phyloP scores from a whole-genome alignment of 2,797 vertebrate species.

The Acrossocheilus fasciatus region DNA sequence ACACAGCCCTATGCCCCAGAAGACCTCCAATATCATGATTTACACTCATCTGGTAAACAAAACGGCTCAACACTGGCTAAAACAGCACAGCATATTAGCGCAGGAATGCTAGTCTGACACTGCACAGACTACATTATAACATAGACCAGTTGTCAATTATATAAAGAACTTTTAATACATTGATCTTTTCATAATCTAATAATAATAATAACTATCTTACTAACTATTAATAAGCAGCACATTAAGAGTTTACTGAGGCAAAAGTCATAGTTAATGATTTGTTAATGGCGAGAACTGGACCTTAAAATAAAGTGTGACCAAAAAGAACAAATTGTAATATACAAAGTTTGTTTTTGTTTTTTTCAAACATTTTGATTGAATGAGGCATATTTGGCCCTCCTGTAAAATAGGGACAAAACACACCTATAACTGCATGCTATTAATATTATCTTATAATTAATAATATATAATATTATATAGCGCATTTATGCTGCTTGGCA shows the following conservation, averaged over 20 bases:
- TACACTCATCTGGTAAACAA: slow-evolving; percentile 62
- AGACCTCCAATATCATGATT: slow-evolving; percentile 58
- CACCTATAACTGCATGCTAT: neutral
- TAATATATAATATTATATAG: neutral
- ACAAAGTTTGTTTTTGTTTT: neutral
- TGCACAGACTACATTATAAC: slow-evolving; percentile 13
- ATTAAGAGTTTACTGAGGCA: neutral
- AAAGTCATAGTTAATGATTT: neutral
- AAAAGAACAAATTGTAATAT: neutral
- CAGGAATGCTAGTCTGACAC: slow-evolving; percentile 9
- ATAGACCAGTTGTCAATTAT: slow-evolving; percentile 13
- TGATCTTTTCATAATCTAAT: neutral
- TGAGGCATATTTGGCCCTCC: neutral
- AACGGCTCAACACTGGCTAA: slow-evolving; percentile 50
- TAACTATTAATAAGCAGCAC: neutral
- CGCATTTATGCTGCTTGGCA: neutral
- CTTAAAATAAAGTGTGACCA: no score
- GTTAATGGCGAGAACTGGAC: neutral
- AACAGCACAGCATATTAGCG: slow-evolving; percentile 53
- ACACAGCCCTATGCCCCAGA: slow-evolving; percentile 57
- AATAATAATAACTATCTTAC: neutral
- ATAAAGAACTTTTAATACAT: neutral
- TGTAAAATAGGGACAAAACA: neutral
- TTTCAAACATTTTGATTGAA: neutral
- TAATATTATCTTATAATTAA: no score